phyloP scores from a whole-genome alignment of 1,140 invertebrate species.

The Lordiphosa collinella region DNA sequence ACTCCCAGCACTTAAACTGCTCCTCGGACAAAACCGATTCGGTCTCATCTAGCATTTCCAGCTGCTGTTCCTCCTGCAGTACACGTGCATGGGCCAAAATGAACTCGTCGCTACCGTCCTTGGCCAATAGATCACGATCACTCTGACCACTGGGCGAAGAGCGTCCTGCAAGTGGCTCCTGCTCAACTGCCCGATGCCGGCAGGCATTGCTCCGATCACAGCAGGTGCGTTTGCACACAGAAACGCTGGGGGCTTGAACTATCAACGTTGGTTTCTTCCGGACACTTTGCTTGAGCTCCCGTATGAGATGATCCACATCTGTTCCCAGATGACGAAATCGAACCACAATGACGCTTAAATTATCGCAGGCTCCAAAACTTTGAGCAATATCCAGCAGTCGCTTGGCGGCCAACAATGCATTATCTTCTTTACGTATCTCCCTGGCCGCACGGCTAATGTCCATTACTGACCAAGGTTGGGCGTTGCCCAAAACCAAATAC shows the following conservation, averaged over 20 bases:
- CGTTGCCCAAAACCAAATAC: conserved; percentile 89
- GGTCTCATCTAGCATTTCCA: conserved; percentile 83
- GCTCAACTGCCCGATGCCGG: conserved; percentile 80
- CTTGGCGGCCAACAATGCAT: conserved; percentile 89
- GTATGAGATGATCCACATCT: conserved; percentile 87
- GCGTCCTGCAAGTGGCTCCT: conserved; percentile 82
- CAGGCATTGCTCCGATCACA: conserved; percentile 84
- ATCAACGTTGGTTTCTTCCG: conserved; percentile 79
- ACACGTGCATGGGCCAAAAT: conserved; percentile 68
- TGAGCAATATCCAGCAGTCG: conserved; percentile 90
- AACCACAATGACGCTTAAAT: conserved; percentile 88
- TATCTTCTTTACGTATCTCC: conserved; percentile 87
- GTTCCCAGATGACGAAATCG: conserved; percentile 84
- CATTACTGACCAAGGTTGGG: conserved; percentile 88
- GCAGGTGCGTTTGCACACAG: conserved; percentile 82
- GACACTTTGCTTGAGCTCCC: conserved; percentile 87
- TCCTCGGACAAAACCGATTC: conserved; percentile 87
- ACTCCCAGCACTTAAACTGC: conserved; percentile 95
- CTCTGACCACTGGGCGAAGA: conserved; percentile 92
- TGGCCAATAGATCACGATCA: conserved; percentile 82
- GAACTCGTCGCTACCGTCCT: conserved; percentile 60
- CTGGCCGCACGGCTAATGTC: conserved; percentile 87
- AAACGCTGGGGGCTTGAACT: conserved; percentile 76
- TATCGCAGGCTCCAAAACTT: conserved; percentile 89
- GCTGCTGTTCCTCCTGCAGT: conserved; percentile 82